Evolutionary conservation across 2,113 vertebrate genomes (phyloP).

Genomic region (Thinocorus orbignyianus): DNA sequence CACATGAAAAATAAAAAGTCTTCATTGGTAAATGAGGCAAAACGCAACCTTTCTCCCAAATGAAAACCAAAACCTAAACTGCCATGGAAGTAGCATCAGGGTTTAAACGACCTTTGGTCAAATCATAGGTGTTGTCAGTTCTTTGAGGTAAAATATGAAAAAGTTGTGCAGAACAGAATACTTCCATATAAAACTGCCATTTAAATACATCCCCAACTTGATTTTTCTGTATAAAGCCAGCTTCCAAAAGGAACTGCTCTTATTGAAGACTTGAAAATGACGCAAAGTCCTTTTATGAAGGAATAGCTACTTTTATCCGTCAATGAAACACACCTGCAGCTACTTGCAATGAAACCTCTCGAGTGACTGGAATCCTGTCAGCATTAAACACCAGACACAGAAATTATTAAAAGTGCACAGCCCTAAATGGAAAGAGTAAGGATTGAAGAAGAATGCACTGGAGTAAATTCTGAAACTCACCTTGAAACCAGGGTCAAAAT

Average conservation of each 20-base stretch:
- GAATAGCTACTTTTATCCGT: slow-evolving; percentile 71
- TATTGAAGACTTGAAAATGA: not conserved
- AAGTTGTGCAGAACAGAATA: not conserved
- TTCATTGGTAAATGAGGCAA: not conserved
- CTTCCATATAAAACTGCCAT: not conserved
- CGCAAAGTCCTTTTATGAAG: slow-evolving; percentile 37
- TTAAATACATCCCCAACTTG: not conserved
- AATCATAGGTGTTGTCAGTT: not conserved
- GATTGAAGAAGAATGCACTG: slow-evolving; percentile 71
- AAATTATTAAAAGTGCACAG: slow-evolving; percentile 77
- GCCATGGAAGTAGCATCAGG: not conserved
- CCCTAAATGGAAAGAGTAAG: slow-evolving; percentile 69
- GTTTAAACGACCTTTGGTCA: not conserved
- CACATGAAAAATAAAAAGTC: not conserved
- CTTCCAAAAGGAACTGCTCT: not conserved
- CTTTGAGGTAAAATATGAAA: not conserved
- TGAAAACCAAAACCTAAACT: not conserved
- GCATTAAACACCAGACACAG: slow-evolving; percentile 85
- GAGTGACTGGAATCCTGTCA: slow-evolving; percentile 85
- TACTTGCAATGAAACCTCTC: slow-evolving; percentile 84
- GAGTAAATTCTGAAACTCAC: slow-evolving; percentile 77
- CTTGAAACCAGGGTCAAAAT: slow-evolving; percentile 73
- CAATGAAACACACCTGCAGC: slow-evolving; percentile 81
- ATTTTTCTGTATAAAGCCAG: not conserved
- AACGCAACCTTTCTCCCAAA: not conserved